These are phyloP conservation scores for Malacoctenus gilli DNA, from an alignment of 2,797 vertebrate genomes.

Conservation along the genomic window DNA sequence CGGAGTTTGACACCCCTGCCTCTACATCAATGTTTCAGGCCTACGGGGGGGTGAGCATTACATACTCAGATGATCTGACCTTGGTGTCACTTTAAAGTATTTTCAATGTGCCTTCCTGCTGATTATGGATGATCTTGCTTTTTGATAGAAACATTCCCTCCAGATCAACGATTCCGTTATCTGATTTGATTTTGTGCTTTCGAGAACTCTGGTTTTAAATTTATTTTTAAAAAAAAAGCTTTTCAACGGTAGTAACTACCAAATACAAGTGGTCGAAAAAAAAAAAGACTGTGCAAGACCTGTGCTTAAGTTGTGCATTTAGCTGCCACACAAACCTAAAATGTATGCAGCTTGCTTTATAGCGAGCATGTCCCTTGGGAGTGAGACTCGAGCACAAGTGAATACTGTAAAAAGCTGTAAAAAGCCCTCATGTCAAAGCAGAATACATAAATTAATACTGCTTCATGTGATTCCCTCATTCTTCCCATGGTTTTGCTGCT, in stretches of 20 bases:
- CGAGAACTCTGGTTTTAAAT: slow-evolving; percentile 23
- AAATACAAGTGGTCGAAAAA: slow-evolving; percentile 82
- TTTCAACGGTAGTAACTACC: slow-evolving; percentile 75
- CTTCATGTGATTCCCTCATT: slow-evolving; percentile 73
- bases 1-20: not conserved
- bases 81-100: slow-evolving; percentile 33
- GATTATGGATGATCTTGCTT: slow-evolving; percentile 46
- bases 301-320: slow-evolving; percentile 74
- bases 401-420: slow-evolving; percentile 75
- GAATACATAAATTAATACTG: slow-evolving; percentile 74
- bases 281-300: slow-evolving; percentile 79
- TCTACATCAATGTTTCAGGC: slow-evolving; percentile 1
- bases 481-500: slow-evolving; percentile 67
- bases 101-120: slow-evolving; percentile 69
- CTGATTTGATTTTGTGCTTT: slow-evolving; percentile 59
- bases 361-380: slow-evolving; percentile 60
- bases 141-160: slow-evolving; percentile 24
- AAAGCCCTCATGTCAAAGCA: slow-evolving; percentile 70
- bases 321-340: slow-evolving; percentile 57
- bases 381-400: slow-evolving; percentile 54
- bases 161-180: slow-evolving; percentile 53
- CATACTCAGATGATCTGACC: slow-evolving; percentile 14
- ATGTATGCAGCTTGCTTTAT: slow-evolving; percentile 56
- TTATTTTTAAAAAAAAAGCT: slow-evolving; percentile 55
- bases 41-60: slow-evolving; percentile 25